Evolutionary conservation across 2,888 invertebrate genomes (phyloP), one percentile per base, ranked within the genome.

Genomic region (Ectemnius cavifrons): DNA sequence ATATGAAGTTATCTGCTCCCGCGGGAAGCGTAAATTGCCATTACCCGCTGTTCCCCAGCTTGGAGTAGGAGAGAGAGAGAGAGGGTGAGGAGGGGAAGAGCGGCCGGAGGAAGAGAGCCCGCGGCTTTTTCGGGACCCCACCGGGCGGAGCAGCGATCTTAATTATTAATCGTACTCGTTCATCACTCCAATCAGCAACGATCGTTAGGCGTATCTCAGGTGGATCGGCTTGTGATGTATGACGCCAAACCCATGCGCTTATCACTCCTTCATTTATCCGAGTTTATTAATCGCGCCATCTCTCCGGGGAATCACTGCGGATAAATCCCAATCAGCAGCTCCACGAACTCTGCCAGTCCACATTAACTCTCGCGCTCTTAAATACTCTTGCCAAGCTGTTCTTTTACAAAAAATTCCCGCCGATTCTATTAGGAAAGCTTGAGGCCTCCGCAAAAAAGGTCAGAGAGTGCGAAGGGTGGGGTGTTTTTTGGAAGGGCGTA

Each of bases 1-100:
- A 91, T 90, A 91, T 85, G 87, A 89, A 89, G 90, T 89, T 90
- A 90, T 90, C 90, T 89, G 85, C 86, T 85, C 90, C 86, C 89
- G 77, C 80, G 90, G 90, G 90, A 89, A 82, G 87, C 89, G 90
- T 90, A 91, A 91, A 90, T 91, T 90, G 89, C 89, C 88, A 89
- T 90, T 89, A 89, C 85, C 83, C 85, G 77, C 71, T 70, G 73
- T 69, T 78, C 77, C 79, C 65, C 16, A 8, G 52, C 8, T 37
- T 11, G 52, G 52, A 2, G 16, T 14, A 1, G 16, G 16, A 14
- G 52, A 37, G 61, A 8, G 49, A n/a, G n/a, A 64, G 65, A 52
- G 58, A n/a, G 49, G 37, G 8, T 27, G 69, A 45, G 57, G 20
- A 20, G 71, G 76, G 79, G 71, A 79, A 82, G 84, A 62, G 67